These are phyloP conservation scores for Virgularia gustaviana DNA, from an alignment of 92 coral and sea anemone genomes.

Conservation along the genomic window DNA sequence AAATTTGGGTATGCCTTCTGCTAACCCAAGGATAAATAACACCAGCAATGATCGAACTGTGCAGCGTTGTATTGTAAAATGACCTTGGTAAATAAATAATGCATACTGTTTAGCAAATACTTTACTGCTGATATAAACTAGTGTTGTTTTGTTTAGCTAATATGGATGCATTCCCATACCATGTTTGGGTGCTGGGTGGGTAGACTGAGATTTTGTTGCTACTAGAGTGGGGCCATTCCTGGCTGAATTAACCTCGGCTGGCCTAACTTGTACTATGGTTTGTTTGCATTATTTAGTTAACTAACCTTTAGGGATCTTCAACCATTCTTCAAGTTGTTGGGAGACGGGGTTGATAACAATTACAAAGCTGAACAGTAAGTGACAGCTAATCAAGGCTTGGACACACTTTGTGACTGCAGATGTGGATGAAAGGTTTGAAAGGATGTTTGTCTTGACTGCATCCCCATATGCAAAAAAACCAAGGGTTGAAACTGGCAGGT, in stretches of 20 bases:
- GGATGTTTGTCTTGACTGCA: slow-evolving; percentile 58
- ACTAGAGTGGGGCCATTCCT: neutral
- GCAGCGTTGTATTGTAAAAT: slow-evolving; percentile 55
- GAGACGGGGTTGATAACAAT: slow-evolving; percentile 90
- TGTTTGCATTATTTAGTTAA: slow-evolving; percentile 18
- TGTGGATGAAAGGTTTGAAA: slow-evolving; percentile 33
- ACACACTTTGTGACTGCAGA: slow-evolving; percentile 62
- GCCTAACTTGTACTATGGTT: neutral
- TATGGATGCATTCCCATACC: too few relatives aligned
- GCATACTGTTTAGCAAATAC: neutral
- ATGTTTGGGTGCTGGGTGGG: too few relatives aligned
- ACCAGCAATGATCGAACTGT: slow-evolving; percentile 69
- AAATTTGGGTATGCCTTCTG: slow-evolving; percentile 80
- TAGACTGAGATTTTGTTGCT: too few relatives aligned
- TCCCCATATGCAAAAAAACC: slow-evolving; percentile 77
- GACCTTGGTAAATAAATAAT: slow-evolving; percentile 9
- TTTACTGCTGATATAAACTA: neutral
- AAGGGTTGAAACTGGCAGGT: slow-evolving; percentile 74
- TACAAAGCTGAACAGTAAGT: slow-evolving; percentile 80
- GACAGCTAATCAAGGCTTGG: slow-evolving; percentile 63
- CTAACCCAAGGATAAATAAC: slow-evolving; percentile 74
- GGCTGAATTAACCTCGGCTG: neutral
- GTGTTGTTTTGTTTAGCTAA: too few relatives aligned
- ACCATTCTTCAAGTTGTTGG: slow-evolving; percentile 74
- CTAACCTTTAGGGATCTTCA: slow-evolving; percentile 64